These are phyloP conservation scores for Sebastes itinus DNA, from an alignment of 2,797 vertebrate genomes.

Conservation along the genomic window DNA sequence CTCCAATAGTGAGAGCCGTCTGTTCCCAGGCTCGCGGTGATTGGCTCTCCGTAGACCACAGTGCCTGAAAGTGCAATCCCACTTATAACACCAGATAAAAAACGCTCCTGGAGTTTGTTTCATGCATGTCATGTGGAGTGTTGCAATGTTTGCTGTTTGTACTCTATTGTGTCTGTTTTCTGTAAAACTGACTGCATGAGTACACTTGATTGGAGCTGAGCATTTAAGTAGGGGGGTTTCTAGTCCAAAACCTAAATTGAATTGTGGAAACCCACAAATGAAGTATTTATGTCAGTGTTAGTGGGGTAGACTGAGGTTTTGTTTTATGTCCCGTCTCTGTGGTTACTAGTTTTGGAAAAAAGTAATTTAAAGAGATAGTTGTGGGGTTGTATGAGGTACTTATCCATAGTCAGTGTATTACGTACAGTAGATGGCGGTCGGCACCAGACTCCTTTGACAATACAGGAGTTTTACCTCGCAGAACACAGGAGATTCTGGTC, in stretches of 20 bases:
- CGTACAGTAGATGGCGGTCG: not conserved
- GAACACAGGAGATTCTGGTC: not conserved
- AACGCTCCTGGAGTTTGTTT: not conserved
- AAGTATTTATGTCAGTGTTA: not conserved
- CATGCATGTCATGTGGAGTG: not conserved
- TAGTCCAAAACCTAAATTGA: not conserved
- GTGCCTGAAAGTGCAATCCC: constrained; percentile 82
- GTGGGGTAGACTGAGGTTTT: not conserved
- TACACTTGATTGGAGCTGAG: not conserved
- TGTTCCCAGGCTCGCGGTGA: constrained; percentile 95
- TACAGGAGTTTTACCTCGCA: not conserved
- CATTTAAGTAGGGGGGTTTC: not conserved
- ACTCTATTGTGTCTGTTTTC: not conserved
- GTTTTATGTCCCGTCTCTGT: not conserved
- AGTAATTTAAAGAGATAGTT: not conserved
- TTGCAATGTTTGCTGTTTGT: not conserved
- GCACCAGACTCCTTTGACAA: not conserved
- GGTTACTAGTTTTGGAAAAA: not conserved
- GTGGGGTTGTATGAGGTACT: not conserved
- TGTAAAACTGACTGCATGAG: not conserved
- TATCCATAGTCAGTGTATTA: not conserved
- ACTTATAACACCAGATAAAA: not conserved
- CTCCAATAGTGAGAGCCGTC: constrained; percentile 99
- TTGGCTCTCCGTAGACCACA: constrained; percentile 96
- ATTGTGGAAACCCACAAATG: not conserved